Evolutionary conservation across 2,888 invertebrate genomes (phyloP).

Genomic region (Parthenolecanium corni): DNA sequence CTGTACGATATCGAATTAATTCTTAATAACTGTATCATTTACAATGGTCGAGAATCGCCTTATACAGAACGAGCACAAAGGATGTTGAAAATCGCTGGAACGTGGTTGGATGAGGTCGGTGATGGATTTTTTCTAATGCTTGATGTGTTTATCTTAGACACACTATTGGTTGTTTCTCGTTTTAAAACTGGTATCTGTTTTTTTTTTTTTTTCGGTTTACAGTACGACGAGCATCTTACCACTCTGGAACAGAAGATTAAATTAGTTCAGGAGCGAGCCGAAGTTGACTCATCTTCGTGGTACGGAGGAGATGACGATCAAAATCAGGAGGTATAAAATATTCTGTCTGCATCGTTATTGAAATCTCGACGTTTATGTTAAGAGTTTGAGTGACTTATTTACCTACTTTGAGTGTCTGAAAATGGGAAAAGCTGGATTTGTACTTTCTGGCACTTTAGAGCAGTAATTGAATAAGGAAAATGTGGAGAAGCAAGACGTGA

Average conservation of each 20-base stretch:
- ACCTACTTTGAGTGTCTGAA: too few species aligned
- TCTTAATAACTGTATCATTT: slow-evolving; percentile 73
- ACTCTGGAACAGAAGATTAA: slow-evolving; percentile 76
- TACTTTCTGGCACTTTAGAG: too few species aligned
- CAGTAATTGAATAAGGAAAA: too few species aligned
- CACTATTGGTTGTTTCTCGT: not conserved
- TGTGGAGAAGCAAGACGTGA: too few species aligned
- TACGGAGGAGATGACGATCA: slow-evolving; percentile 5
- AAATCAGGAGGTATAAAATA: slow-evolving; percentile 24
- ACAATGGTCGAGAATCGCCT: slow-evolving; percentile 80
- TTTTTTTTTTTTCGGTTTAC: not conserved
- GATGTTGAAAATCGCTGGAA: slow-evolving; percentile 53
- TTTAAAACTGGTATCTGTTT: not conserved
- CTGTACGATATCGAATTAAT: slow-evolving; percentile 78
- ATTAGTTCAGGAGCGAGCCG: slow-evolving; percentile 75
- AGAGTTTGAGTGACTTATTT: not conserved
- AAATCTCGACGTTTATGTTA: too few species aligned
- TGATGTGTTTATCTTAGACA: not conserved
- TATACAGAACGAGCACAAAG: slow-evolving; percentile 76
- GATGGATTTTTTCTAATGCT: not conserved
- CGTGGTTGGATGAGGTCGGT: slow-evolving; percentile 51
- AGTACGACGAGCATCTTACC: slow-evolving; percentile 71
- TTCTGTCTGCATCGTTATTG: too few species aligned
- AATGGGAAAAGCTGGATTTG: too few species aligned
- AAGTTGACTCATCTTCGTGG: slow-evolving; percentile 51